These are phyloP conservation scores for Sardinella longiceps DNA, from an alignment of 2,797 vertebrate species.

Conservation along the genomic window DNA sequence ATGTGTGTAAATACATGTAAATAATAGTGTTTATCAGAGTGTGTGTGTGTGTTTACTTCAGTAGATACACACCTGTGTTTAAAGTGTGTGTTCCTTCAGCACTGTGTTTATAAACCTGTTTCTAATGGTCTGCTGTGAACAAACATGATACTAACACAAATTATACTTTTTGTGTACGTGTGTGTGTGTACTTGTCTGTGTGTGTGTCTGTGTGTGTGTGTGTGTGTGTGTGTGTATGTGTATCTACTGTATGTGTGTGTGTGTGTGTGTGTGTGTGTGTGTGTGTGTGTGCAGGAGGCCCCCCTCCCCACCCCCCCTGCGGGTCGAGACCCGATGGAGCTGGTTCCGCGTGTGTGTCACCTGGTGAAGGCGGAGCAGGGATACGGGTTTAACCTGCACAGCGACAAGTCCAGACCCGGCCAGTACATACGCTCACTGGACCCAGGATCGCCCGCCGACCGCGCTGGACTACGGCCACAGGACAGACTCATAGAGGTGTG, in stretches of 20 bases:
- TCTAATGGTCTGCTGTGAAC: no score
- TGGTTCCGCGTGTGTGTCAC: conserved; percentile 88
- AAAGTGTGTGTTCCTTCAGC: no score
- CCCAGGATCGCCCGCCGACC: conserved; percentile 83
- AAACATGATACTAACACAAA: no score
- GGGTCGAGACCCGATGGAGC: conserved; percentile 70
- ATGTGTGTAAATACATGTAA: background rate
- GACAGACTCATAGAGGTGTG: conserved; percentile 93
- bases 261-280: conserved; percentile 1
- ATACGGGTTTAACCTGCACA: conserved; percentile 98
- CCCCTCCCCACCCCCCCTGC: conserved; percentile 46
- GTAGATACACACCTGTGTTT: no score
- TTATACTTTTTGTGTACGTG: background rate
- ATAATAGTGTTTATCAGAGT: background rate
- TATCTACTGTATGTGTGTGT: no score
- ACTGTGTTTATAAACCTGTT: background rate
- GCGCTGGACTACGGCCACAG: conserved; percentile 86
- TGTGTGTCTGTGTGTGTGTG: background rate
- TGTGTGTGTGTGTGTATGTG: background rate
- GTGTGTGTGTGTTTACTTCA: background rate
- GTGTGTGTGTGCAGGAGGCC: conserved; percentile 58
- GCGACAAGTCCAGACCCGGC: conserved; percentile 89
- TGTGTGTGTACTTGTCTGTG: background rate
- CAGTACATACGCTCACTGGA: conserved; percentile 96
- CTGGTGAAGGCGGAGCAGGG: conserved; percentile 83